Evolutionary conservation across 2,797 vertebrate species (phyloP), one percentile per base, ranked within the genome.

Genomic region (Eulemur mongoz): DNA sequence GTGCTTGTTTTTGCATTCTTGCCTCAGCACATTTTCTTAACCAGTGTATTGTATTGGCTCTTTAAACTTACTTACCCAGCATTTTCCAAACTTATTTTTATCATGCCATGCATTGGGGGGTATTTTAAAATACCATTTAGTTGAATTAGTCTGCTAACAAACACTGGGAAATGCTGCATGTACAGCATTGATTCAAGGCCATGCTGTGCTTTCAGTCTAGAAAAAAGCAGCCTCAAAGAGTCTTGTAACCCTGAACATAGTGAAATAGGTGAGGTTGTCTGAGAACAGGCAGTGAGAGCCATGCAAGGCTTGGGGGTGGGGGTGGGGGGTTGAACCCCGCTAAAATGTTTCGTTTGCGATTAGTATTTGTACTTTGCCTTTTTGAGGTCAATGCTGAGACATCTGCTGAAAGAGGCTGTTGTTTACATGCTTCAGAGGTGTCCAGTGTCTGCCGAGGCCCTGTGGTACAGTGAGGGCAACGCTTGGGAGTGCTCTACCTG

Each of bases 301-400:
- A 43, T 0, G 0, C 0, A 27, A 78, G 32, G 32, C 43, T 50
- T 88, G 63, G 69, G 13, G 0, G 7, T 15, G 7, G 32, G 63
- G 5, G 32, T 75, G 38, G 7, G 32, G 32, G 32, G 7, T 32
- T 70, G 43, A 63, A 72, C 7, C n/a, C 27, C 8, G 6, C 59
- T 76, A 10, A 57, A 61, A 3, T 38, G 63, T 63, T 35, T 85
- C 30, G 3, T 69, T 81, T 85, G 22, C 35, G 38, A 50, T 2
- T 38, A 27, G 45, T 48, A 18, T n/a, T 75, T 83, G 2, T 35
- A 12, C 40, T 67, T 85, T 80, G 50, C 52, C 89, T 91, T 88
- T 43, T 4, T 32, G 1, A 76, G 85, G 85, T 97, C n/a, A 86
- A 76, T 84, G 35, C 54, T 43, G 81, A 80, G 78, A 87, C 25